Evolutionary conservation across 2,888 invertebrate species (phyloP).

Genomic region (Orgyia antiqua): DNA sequence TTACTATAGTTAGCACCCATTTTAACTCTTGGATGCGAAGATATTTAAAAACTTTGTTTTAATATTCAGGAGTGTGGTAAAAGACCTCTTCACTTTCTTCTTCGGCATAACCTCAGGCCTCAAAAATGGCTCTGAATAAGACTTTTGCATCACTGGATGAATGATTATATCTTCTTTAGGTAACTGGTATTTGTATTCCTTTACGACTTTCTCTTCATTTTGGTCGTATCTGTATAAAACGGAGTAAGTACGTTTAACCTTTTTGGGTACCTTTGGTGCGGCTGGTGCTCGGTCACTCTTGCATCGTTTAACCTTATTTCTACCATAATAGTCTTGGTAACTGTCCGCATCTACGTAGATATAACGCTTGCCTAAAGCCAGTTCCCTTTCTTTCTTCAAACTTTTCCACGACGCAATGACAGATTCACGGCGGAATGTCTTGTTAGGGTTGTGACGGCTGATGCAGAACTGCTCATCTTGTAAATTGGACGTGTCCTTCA

Average conservation of each 20-base stretch:
- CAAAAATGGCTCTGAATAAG: conserved; percentile 62
- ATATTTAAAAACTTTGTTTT: conserved; percentile 70
- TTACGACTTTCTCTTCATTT: conserved; percentile 64
- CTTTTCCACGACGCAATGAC: conserved; percentile 74
- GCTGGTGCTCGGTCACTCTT: conserved; percentile 62
- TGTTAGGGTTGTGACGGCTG: conserved; percentile 72
- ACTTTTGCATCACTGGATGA: conserved; percentile 46
- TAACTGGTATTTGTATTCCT: conserved; percentile 68
- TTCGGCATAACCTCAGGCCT: conserved; percentile 53
- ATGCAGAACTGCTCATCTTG: conserved; percentile 65
- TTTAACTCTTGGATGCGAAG: conserved; percentile 64
- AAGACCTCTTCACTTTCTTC: conserved; percentile 69
- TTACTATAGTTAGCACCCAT: conserved; percentile 8
- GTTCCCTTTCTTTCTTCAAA: conserved; percentile 69
- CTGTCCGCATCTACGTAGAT: conserved; percentile 64
- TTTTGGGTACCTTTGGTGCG: conserved; percentile 49
- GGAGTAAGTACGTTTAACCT: conserved; percentile 68
- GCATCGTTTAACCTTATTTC: conserved; percentile 67
- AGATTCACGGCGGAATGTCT: conserved; percentile 69
- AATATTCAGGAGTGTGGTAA: conserved; percentile 65
- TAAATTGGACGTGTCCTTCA: conserved; percentile 69
- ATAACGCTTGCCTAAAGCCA: conserved; percentile 63
- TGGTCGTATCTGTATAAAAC: conserved; percentile 69
- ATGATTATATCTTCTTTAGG: conserved; percentile 40
- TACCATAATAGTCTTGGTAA: conserved; percentile 66